Evolutionary conservation across 1,140 invertebrate species (phyloP), one percentile per base, ranked within the genome.

Genomic region (Drosophila pallidifrons): DNA sequence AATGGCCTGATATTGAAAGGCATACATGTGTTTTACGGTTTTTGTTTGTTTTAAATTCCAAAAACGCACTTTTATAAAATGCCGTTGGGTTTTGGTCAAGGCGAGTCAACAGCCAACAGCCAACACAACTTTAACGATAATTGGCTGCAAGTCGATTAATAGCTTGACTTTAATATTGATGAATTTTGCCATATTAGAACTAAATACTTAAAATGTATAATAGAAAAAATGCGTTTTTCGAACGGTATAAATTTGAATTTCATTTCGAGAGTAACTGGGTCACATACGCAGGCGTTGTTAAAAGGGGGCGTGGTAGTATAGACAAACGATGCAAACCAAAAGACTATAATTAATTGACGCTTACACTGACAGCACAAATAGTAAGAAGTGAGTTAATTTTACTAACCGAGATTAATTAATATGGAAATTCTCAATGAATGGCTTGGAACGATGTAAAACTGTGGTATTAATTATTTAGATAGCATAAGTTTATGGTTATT

Each of bases 21-120:
- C 45, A 35, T 13, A 15, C 47, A 45, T 2, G 35, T 15, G n/a
- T n/a, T 63, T 10, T 51, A 28, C 20, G 3, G 2, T 10, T 43
- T 69, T 30, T 64, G 41, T 57, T 72, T 59, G 49, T 43, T 79
- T 79, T 68, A 61, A 67, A 86, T 86, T 79, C 79, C 71, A 74
- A 64, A 88, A 79, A 82, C 82, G 82, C 76, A 74, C 67, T 82
- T 74, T 82, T 67, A 79, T 77, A 79, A 87, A 87, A 86, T 77
- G 76, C 76, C 58, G 69, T 79, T 57, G 67, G 49, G 60, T 74
- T 70, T 68, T 81, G 79, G 79, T 67, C 82, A 86, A 88, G 82
- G 82, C 65, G 8, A 74, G 41, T 13, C 4, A 10, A 64, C 72
- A 41, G 7, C 30, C 5, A 32, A 7, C 30, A 32, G 30, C 6